These are phyloP conservation scores for Drosophila jambulina DNA, from an alignment of 1,140 invertebrate species.

Conservation along the genomic window DNA sequence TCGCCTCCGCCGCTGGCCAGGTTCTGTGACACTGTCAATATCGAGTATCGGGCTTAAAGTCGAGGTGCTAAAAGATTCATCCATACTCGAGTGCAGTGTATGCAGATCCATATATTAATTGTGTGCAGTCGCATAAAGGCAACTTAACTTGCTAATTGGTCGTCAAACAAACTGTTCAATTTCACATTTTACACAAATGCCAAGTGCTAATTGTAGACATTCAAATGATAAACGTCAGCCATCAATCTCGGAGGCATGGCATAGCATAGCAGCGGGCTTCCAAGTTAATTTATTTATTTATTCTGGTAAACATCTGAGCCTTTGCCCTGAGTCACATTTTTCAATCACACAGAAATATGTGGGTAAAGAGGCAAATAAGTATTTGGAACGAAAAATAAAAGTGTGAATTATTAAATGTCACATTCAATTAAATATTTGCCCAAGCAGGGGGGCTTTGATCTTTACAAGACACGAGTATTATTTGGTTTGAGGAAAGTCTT, in stretches of 20 bases:
- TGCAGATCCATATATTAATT: slow-evolving; percentile 46
- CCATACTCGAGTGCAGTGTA: slow-evolving; percentile 26
- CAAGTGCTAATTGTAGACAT: slow-evolving; percentile 49
- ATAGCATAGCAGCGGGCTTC: background rate
- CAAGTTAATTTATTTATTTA: slow-evolving; percentile 28
- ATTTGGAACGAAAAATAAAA: slow-evolving; percentile 7
- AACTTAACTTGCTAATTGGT: slow-evolving; percentile 38
- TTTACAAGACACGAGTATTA: background rate
- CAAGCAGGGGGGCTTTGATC: background rate
- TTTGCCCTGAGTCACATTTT: slow-evolving; percentile 27
- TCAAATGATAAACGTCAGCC: slow-evolving; percentile 44
- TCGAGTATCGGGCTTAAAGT: background rate
- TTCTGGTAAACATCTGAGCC: slow-evolving; percentile 15
- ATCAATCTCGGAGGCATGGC: slow-evolving; percentile 25
- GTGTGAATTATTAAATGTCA: slow-evolving; percentile 16
- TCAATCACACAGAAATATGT: background rate
- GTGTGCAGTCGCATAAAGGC: slow-evolving; percentile 38
- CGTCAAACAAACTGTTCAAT: slow-evolving; percentile 44
- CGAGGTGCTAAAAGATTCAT: slow-evolving; percentile 41
- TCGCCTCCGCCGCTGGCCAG: background rate
- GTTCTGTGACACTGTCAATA: slow-evolving; percentile 39
- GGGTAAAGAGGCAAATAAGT: slow-evolving; percentile 11
- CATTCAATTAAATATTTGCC: slow-evolving; percentile 6
- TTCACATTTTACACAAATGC: slow-evolving; percentile 38
- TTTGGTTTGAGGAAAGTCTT: background rate